Conservation (phyloP, 92 coral and sea anemone genomes). For the Zoanthus sansibaricus region DNA sequence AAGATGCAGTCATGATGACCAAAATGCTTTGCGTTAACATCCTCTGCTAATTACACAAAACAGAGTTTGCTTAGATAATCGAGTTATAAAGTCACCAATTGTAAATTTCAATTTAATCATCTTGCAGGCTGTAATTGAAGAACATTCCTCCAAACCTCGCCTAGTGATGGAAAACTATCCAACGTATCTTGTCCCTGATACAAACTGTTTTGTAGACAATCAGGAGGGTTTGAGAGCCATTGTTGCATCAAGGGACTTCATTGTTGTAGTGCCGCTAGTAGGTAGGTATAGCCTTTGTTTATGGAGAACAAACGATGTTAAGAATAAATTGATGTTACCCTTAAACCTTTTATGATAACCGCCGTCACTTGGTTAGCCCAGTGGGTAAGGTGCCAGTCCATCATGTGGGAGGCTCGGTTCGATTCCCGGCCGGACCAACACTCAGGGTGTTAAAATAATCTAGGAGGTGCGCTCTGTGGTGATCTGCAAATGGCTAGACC, state of each 20-base stretch:
- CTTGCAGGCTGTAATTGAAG: constrained; percentile 89
- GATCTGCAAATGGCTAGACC: too few relatives aligned
- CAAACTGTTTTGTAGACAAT: constrained; percentile 96
- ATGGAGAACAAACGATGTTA: neutral
- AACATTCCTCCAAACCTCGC: constrained; percentile 83
- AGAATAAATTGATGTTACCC: too few relatives aligned
- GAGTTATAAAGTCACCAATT: neutral
- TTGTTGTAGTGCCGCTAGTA: constrained; percentile 88
- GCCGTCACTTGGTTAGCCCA: too few relatives aligned
- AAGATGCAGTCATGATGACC: too few relatives aligned
- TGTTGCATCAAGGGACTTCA: constrained; percentile 82
- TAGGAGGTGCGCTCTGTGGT: too few relatives aligned
- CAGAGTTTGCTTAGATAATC: neutral
- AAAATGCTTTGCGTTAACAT: too few relatives aligned
- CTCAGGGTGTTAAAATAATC: too few relatives aligned
- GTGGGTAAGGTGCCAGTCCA: too few relatives aligned
- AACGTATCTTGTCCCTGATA: constrained; percentile 91
- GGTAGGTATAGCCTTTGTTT: constrained; percentile 66
- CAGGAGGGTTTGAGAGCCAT: constrained; percentile 85
- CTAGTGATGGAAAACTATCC: constrained; percentile 93
- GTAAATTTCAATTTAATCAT: neutral
- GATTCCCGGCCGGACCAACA: too few relatives aligned
- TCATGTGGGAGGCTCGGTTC: too few relatives aligned
- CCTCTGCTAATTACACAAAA: too few relatives aligned
- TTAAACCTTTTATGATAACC: neutral